Evolutionary conservation across 2,113 vertebrate species (phyloP).

Genomic region (Brachypodius melanocephalos): DNA sequence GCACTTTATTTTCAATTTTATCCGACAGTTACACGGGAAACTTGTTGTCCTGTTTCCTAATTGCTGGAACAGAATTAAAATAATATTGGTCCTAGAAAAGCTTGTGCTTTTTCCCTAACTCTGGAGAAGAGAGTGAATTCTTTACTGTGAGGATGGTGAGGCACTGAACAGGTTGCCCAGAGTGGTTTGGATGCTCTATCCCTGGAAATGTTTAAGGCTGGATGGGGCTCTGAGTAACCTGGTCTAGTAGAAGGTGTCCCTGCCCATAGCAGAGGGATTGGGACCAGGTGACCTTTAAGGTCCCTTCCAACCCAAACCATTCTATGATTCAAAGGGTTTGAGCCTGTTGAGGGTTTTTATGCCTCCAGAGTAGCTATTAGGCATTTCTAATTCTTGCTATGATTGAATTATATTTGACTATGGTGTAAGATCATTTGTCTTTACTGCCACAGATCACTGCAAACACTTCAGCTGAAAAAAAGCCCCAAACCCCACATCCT

Average conservation of each 20-base stretch:
- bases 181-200: background rate
- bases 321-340: background rate
- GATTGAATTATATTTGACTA: background rate
- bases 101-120: background rate
- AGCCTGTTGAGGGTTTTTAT: background rate
- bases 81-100: background rate
- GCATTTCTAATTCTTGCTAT: background rate
- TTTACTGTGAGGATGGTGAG: background rate
- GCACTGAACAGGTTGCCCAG: background rate
- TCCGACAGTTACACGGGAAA: background rate
- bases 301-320: background rate
- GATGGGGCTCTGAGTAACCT: background rate
- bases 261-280: background rate
- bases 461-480: background rate
- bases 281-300: background rate
- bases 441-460: background rate
- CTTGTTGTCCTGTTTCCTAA: background rate
- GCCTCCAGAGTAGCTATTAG: background rate
- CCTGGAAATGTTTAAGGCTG: background rate
- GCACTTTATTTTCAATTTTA: background rate
- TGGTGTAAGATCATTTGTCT: background rate
- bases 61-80: background rate
- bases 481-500: fast-evolving
- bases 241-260: background rate
- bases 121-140: background rate